Evolutionary conservation across 2,797 vertebrate species (phyloP), one percentile per base, ranked within the genome.

Genomic region (Schizopygopsis malacanthus): DNA sequence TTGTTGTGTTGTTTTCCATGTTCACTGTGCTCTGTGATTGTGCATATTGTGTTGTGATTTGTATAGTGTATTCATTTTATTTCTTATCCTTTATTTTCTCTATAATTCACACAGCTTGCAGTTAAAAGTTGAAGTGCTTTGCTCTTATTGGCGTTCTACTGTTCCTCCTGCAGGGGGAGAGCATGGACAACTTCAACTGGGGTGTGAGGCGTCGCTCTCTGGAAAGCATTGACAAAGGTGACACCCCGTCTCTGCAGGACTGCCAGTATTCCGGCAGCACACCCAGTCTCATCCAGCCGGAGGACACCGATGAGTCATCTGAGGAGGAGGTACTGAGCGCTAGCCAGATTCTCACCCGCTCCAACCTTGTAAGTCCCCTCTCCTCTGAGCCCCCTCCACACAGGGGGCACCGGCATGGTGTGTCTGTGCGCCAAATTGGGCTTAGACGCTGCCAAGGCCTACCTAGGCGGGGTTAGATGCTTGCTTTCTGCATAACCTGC

Each of bases 161-260:
- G 4, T 82, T 43, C 12, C 33, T 39, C 93, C 92, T 84, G 90
- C 92, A 99, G 98, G 98, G 98, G 85, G 98, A 99, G 94, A 99
- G 98, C 91, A 97, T 99, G 97, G 98, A 99, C 93, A 99, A 99
- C 92, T 99, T 99, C 92, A 99, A 99, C 94, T 99, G 98, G 98
- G 98, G 98, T 0, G 98, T 99, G 86, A 97, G 98, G 0, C 95
- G 98, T 9, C 98, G 98, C 85, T 99, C 98, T 0, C 94, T 99
- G 86, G 98, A 99, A 92, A 99, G 98, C 88, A 98, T 98, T 92
- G 98, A 99, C 95, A 99, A 99, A 92, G 98, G 97, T 59, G 98
- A 99, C 95, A 99, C 97, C 0, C 98, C 98, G 0, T 98, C 98
- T 69, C 94, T 99, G 86, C 98, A 99, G 92, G 98, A 99, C 89